Evolutionary conservation across 2,888 invertebrate species (phyloP), one percentile per base, ranked within the genome.

Genomic region (Lordiphosa fenestrarum): DNA sequence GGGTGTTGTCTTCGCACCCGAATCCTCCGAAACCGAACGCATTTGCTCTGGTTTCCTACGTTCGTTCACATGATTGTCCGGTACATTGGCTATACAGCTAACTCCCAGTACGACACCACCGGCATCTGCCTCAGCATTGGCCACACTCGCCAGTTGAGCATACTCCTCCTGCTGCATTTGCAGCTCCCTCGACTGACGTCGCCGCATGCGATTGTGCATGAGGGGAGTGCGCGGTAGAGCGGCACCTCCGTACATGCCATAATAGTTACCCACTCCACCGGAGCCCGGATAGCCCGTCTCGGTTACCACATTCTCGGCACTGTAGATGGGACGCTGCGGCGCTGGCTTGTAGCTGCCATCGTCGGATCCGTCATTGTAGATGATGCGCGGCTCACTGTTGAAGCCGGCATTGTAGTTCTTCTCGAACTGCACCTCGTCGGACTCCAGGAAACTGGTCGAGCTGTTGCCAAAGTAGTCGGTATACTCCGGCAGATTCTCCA

Each of bases 11-110:
- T 87, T 87, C 0, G 86, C 86, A 2, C 88, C 88, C 3, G 88
- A 86, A 41, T 89, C 89, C 59, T 89, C 89, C 0, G 89, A 89
- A 37, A 89, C 84, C 2, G 89, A 89, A 4, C 89, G 85, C 89
- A 89, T 88, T 48, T 88, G 85, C 56, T 89, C 89, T 2, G 89
- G 88, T 50, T 89, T 89, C 4, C 87, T 84, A 9, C 84, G 71
- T 15, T 85, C 85, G 9, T 53, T 54, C 7, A 50, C 64, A 25
- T 49, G 61, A 49, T 38, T 64, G 42, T 59, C 83, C 53, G 49
- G 48, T 25, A 38, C 53, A n/a, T 25, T 52, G 0, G 7, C 15
- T 4, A 15, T 21, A 3, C n/a, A 4, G 19, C 19, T 38, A 6
- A 15, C 35, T 15, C 21, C 53, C 7, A 30, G 21, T 30, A 10